A percentile compares a stretch with the other conserved stretches of the same genome.
These are phyloP conservation scores for Gobiocypris rarus DNA, from an alignment of 2,113 vertebrate genomes.

Conservation along the genomic window DNA sequence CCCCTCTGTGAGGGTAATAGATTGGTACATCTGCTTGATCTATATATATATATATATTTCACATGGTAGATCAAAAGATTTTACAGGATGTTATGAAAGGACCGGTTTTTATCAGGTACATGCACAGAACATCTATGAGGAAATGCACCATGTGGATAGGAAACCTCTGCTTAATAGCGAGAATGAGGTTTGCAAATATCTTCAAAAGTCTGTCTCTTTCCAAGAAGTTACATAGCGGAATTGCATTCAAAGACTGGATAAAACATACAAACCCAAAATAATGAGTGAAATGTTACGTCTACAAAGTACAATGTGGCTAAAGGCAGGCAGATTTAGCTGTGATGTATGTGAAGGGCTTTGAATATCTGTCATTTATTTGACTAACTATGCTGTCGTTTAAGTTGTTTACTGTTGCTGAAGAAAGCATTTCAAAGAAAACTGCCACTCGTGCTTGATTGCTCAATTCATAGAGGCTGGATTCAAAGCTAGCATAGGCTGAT, in stretches of 20 bases:
- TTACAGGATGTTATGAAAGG: constrained; percentile 26
- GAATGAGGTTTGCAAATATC: background rate
- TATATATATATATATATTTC: constrained; percentile 14
- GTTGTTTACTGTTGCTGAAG: constrained; percentile 6
- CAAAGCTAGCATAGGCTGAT: background rate
- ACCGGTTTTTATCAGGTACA: constrained; percentile 17
- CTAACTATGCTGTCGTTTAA: background rate
- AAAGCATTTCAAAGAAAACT: background rate
- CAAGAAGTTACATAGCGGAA: background rate
- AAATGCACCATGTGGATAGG: background rate
- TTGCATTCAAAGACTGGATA: background rate
- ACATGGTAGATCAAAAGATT: constrained; percentile 27
- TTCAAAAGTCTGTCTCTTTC: background rate
- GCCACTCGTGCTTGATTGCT: background rate
- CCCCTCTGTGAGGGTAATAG: constrained; percentile 26
- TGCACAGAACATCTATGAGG: constrained; percentile 4
- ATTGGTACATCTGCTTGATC: constrained; percentile 26
- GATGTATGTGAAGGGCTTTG: background rate
- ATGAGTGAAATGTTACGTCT: background rate
- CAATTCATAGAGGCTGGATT: background rate
- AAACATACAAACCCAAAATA: background rate
- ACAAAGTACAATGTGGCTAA: background rate
- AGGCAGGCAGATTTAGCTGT: background rate
- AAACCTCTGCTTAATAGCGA: background rate
- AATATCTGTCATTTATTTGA: background rate